These are phyloP conservation scores for Campylorhamphus procurvoides DNA, from an alignment of 2,113 vertebrate genomes.

Conservation along the genomic window DNA sequence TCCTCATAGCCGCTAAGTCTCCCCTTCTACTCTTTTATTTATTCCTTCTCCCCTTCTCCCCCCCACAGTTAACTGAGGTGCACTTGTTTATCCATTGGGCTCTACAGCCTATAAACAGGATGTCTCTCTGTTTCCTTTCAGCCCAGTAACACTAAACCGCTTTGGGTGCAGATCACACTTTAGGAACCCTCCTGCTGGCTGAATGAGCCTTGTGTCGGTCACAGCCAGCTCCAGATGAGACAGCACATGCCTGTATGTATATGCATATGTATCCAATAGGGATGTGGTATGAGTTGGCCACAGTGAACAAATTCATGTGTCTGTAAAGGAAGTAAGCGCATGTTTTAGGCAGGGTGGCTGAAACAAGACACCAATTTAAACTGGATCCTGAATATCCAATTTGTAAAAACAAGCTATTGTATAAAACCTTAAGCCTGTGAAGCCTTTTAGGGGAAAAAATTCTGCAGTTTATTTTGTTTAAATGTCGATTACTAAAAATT, in stretches of 20 bases:
- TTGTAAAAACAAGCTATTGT: background rate
- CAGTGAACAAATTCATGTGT: background rate
- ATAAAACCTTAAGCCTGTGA: background rate
- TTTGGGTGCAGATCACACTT: background rate
- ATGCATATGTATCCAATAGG: background rate
- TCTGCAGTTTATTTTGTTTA: background rate
- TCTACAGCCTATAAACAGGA: slow-evolving; percentile 57
- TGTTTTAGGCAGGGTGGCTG: background rate
- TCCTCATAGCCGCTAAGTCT: background rate
- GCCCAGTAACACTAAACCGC: slow-evolving; percentile 6
- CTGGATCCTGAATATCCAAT: background rate
- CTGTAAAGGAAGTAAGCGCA: background rate
- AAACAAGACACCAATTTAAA: background rate
- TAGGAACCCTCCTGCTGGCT: background rate
- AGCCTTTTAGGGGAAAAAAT: background rate
- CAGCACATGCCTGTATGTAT: background rate
- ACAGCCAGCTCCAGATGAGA: background rate
- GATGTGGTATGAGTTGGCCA: background rate
- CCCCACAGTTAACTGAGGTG: background rate
- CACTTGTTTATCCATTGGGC: slow-evolving; percentile 35
- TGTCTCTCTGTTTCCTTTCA: slow-evolving; percentile 51
- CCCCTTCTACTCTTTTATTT: background rate
- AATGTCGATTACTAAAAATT: background rate
- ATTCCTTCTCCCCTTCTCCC: background rate
- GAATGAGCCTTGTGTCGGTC: background rate